Evolutionary conservation across 35 echinoderm and acorn worm species (phyloP).

Genomic region (Ptychodera flava): DNA sequence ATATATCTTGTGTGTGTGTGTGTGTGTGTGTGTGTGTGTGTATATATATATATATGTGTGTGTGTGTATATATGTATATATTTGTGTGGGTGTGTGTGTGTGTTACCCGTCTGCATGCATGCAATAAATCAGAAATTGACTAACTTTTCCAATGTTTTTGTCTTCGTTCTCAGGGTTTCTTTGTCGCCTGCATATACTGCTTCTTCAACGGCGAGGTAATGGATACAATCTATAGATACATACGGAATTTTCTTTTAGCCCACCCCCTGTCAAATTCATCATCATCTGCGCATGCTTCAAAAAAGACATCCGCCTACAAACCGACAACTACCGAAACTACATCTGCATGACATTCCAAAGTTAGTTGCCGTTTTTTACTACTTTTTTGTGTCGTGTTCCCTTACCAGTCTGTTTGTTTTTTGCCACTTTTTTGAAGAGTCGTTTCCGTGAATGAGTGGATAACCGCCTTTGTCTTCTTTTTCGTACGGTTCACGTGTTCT

Average conservation of each 20-base stretch:
- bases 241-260: slow-evolving; percentile 73
- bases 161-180: slow-evolving; percentile 71
- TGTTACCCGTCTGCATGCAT: no score
- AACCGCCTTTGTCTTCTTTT: no score
- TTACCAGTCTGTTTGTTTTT: no score
- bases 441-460: no score
- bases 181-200: slow-evolving; percentile 98
- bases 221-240: slow-evolving; percentile 67
- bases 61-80: no score
- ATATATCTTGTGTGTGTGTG: no score
- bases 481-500: no score
- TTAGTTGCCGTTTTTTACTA: neutral
- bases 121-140: no score
- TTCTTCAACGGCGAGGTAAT: slow-evolving; percentile 99
- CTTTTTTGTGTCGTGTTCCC: neutral
- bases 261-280: slow-evolving; percentile 43
- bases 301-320: neutral
- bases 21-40: no score
- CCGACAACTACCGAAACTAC: neutral
- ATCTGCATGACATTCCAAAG: neutral
- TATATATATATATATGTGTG: no score
- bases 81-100: no score
- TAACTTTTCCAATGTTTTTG: slow-evolving; percentile 25
- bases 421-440: no score
- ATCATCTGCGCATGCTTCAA: neutral